Percentiles rank a stretch among this genome's conserved stretches.
These are phyloP conservation scores for Lycocorax pyrrhopterus DNA, from an alignment of 2,113 vertebrate species.

Conservation along the genomic window DNA sequence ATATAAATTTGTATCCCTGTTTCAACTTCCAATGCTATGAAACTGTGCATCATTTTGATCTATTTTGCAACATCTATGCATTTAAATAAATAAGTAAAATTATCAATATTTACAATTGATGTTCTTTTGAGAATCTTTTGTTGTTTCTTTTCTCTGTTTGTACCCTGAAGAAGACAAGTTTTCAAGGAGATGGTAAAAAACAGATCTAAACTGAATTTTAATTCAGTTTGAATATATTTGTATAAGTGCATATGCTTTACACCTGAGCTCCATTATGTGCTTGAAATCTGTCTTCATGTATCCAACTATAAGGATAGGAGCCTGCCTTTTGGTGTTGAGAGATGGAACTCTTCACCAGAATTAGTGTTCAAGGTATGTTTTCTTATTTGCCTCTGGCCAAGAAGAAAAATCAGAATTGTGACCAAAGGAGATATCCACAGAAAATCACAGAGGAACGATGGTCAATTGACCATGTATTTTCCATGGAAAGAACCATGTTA, in stretches of 20 bases:
- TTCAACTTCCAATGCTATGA: slow-evolving; percentile 10
- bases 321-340: neutral
- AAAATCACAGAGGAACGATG: neutral
- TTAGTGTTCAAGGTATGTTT: neutral
- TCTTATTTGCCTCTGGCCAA: neutral
- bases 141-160: neutral
- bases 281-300: neutral
- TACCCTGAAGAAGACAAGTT: neutral
- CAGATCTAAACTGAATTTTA: neutral
- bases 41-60: slow-evolving; percentile 28
- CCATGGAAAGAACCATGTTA: neutral
- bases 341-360: neutral
- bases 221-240: neutral
- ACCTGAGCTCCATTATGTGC: neutral
- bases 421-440: neutral
- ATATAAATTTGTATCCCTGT: slow-evolving; percentile 24
- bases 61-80: slow-evolving; percentile 40
- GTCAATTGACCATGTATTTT: neutral
- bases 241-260: neutral
- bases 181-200: neutral
- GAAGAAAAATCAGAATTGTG: neutral
- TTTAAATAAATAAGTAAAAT: slow-evolving; percentile 61
- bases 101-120: neutral
- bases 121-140: neutral
- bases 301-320: neutral